Conservation (phyloP, 2,888 invertebrate genomes). For the Ophraella communa region DNA sequence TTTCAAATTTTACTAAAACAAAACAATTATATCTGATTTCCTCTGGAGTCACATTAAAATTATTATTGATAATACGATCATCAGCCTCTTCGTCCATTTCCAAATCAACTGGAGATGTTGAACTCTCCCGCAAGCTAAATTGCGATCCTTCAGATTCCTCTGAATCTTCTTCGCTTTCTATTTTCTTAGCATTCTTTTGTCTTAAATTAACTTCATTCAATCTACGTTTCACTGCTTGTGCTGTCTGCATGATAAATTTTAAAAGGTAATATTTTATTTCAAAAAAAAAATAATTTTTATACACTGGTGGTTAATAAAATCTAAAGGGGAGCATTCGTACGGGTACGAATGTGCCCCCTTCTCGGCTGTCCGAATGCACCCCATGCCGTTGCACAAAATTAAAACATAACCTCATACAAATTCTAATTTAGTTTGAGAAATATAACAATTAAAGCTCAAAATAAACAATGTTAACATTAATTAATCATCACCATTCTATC, state of each 20-base stretch:
- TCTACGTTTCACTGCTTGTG: conserved; percentile 18
- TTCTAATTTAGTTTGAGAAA: conserved; percentile 16
- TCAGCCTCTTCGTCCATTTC: not conserved
- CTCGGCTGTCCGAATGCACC: conserved; percentile 3
- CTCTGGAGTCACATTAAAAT: not conserved
- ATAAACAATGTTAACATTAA: conserved; percentile 12
- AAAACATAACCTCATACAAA: conserved; percentile 4
- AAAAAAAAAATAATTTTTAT: not conserved
- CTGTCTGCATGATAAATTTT: not conserved
- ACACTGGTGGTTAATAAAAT: not conserved
- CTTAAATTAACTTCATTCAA: conserved; percentile 11
- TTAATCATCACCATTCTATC: not conserved
- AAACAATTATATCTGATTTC: conserved; percentile 11
- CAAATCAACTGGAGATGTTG: too few relatives aligned
- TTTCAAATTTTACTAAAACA: conserved; percentile 15
- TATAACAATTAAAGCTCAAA: conserved; percentile 8
- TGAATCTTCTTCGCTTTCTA: conserved; percentile 27
- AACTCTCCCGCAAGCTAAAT: conserved; percentile 22
- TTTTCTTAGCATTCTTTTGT: conserved; percentile 22
- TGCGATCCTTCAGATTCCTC: conserved; percentile 22
- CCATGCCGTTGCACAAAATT: conserved; percentile 6
- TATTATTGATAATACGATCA: not conserved
- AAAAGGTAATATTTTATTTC: not conserved
- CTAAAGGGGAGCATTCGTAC: not conserved
- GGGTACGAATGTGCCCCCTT: conserved; percentile 5